Percentiles rank a stretch among this genome's conserved stretches.
Conservation (phyloP, 2,113 vertebrate species). For the Ptilorrhoa leucosticta region DNA sequence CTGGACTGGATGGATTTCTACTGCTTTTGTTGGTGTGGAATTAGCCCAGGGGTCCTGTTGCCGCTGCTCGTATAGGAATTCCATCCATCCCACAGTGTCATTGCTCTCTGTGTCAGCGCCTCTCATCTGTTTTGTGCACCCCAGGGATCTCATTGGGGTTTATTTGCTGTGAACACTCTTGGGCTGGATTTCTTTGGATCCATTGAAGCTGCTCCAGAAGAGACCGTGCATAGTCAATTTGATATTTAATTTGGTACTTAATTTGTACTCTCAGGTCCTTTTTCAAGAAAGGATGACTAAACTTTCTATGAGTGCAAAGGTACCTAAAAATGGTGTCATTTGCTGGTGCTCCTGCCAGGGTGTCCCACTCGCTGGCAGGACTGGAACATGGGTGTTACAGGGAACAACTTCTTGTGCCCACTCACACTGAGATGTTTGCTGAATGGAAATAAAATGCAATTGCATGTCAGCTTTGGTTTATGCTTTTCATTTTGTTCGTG, state of each 20-base stretch:
- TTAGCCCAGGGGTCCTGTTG: accelerated
- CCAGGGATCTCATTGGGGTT: not conserved
- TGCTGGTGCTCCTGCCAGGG: not conserved
- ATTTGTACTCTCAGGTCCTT: not conserved
- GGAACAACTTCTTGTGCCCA: not conserved
- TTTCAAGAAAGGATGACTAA: not conserved
- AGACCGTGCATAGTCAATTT: not conserved
- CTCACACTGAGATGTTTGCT: not conserved
- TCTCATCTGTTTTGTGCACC: constrained; percentile 24
- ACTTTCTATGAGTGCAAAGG: not conserved
- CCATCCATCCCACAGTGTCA: constrained; percentile 10
- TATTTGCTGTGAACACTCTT: not conserved
- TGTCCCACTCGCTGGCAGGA: accelerated
- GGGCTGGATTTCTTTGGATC: not conserved
- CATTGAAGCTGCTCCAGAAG: not conserved
- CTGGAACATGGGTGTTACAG: not conserved
- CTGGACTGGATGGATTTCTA: not conserved
- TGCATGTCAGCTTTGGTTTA: not conserved
- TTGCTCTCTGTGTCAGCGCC: not conserved
- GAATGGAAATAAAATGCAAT: not conserved
- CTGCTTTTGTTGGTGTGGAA: not conserved
- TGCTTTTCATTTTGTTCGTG: not conserved
- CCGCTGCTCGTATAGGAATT: constrained; percentile 72
- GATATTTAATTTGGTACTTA: not conserved
- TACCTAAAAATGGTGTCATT: not conserved